Evolutionary conservation across 2,888 invertebrate genomes (phyloP), one percentile per base, ranked within the genome.

Genomic region (Pseudoips prasinana): DNA sequence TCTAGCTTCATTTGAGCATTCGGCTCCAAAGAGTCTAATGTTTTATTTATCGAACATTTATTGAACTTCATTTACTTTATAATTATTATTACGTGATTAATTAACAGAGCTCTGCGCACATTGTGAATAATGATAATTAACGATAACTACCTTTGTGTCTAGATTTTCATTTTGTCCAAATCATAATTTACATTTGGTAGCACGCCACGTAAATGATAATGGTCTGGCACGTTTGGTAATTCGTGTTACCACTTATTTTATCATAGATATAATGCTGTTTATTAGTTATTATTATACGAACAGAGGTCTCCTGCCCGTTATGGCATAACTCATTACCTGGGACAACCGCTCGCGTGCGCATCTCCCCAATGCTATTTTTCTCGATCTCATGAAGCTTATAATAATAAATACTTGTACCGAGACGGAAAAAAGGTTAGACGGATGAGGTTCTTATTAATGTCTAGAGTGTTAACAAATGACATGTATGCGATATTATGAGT

Each of bases 281-380:
- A n/a, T n/a, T n/a, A n/a, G n/a, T n/a, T n/a, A n/a, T n/a, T n/a
- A n/a, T n/a, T n/a, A n/a, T n/a, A n/a, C n/a, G n/a, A n/a, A n/a
- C n/a, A n/a, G n/a, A n/a, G n/a, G n/a, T n/a, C n/a, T 35, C 39
- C 23, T 25, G 25, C 37, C 35, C 33, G 25, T 35, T 31, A 31
- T 35, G 37, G 38, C 43, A 45, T 58, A 60, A 60, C 50, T 58
- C 58, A 60, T 59, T 53, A 60, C 40, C 44, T 37, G 37, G 33
- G 60, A 48, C 60, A 57, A n/a, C 29, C 34, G 29, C 25, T 58
- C 53, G 58, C 58, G 60, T 58, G 57, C 39, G 27, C 20, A n/a
- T 14, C 14, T 2, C 14, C 2, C 5, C 14, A 3, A 14, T 2
- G 14, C 2, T 20, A 20, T 20, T 20, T n/a, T 20, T 20, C 7